Evolutionary conservation across 2,888 invertebrate species (phyloP).

Genomic region (Philhelius pedissequus): DNA sequence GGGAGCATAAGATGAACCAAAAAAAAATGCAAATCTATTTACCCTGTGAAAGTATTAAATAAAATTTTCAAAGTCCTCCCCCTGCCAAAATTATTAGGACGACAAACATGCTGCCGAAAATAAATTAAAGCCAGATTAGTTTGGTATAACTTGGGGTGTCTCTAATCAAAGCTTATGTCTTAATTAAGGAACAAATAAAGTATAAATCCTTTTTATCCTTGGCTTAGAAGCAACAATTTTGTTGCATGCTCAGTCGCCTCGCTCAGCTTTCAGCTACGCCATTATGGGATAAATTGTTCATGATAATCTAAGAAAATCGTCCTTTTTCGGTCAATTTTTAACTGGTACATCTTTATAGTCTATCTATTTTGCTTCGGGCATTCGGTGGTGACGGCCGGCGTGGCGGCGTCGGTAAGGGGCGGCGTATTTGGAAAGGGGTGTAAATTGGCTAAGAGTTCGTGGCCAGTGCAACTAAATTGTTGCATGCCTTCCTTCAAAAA

Average conservation of each 20-base stretch:
- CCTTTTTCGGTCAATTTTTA: slow-evolving; percentile 23
- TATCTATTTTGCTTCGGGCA: neutral
- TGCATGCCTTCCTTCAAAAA: slow-evolving; percentile 37
- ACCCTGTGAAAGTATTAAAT: neutral
- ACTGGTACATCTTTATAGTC: slow-evolving; percentile 18
- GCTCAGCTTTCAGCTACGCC: neutral
- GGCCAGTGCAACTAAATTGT: slow-evolving; percentile 33
- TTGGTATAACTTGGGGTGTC: neutral
- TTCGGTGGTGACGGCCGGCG: neutral
- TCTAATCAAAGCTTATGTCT: slow-evolving; percentile 2
- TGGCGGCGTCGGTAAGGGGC: neutral
- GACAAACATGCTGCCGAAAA: slow-evolving; percentile 6
- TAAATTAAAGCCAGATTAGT: neutral
- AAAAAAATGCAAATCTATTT: neutral
- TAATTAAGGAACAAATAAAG: neutral
- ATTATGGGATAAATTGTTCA: slow-evolving; percentile 33
- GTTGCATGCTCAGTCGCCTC: neutral
- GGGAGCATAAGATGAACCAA: neutral
- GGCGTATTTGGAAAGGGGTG: neutral
- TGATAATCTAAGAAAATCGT: slow-evolving; percentile 34
- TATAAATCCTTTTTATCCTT: slow-evolving; percentile 1
- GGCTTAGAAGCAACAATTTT: slow-evolving; percentile 18
- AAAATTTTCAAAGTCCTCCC: slow-evolving; percentile 28
- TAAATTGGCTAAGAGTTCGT: slow-evolving; percentile 26
- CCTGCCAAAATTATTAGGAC: slow-evolving; percentile 9